A percentile compares a stretch with the other conserved stretches of the same genome.
phyloP scores from a whole-genome alignment of 2,888 invertebrate species.

The Standfussiana lucernea region DNA sequence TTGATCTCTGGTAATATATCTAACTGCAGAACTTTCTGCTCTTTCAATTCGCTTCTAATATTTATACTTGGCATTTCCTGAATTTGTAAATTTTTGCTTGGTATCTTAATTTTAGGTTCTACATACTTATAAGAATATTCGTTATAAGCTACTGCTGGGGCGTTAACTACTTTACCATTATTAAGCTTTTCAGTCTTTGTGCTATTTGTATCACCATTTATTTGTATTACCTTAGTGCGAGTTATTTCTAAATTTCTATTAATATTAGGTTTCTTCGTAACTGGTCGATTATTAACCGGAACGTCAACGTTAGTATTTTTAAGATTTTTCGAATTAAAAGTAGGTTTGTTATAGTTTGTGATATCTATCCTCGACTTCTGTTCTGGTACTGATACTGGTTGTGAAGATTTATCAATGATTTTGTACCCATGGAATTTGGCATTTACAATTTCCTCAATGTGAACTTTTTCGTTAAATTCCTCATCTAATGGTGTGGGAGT shows the following conservation, averaged over 20 bases:
- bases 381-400: constrained; percentile 54
- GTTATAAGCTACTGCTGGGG: constrained; percentile 79
- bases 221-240: constrained; percentile 80
- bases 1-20: constrained; percentile 84
- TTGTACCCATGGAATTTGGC: constrained; percentile 88
- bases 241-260: constrained; percentile 79
- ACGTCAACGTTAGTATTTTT: constrained; percentile 62
- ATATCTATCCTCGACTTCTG: constrained; percentile 61
- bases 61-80: constrained; percentile 89
- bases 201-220: constrained; percentile 74
- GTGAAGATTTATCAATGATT: constrained; percentile 75
- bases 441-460: constrained; percentile 87
- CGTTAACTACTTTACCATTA: constrained; percentile 71
- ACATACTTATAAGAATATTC: constrained; percentile 81
- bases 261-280: constrained; percentile 70
- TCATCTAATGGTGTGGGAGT: constrained; percentile 85
- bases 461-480: constrained; percentile 87
- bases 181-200: constrained; percentile 72
- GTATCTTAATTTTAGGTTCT: constrained; percentile 72
- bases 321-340: constrained; percentile 44
- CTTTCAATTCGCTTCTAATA: constrained; percentile 87
- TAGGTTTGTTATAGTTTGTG: constrained; percentile 46
- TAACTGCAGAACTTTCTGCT: constrained; percentile 88
- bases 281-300: constrained; percentile 70
- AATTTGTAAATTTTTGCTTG: constrained; percentile 77